phyloP scores from a whole-genome alignment of 2,888 invertebrate species.

The Eulithis prunata region DNA sequence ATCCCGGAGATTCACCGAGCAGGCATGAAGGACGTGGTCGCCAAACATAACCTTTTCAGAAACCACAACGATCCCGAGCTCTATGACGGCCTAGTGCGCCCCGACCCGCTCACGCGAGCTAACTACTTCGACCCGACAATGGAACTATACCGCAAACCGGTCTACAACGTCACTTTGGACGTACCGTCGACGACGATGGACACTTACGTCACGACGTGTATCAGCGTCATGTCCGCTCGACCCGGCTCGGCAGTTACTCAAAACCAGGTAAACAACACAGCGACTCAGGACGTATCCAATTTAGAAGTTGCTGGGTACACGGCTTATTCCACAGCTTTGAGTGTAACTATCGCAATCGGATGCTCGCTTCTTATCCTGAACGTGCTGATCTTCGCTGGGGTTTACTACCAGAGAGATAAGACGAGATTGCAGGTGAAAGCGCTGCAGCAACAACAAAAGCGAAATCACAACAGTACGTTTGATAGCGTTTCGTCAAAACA shows the following conservation, averaged over 20 bases:
- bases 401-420: constrained; percentile 92
- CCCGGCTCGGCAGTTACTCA: constrained; percentile 78
- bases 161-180: constrained; percentile 82
- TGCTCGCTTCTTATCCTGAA: constrained; percentile 92
- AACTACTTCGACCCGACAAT: constrained; percentile 86
- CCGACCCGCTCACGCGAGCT: constrained; percentile 90
- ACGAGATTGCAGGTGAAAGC: constrained; percentile 91
- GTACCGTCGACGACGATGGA: constrained; percentile 84
- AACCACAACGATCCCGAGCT: constrained; percentile 95
- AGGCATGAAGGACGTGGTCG: constrained; percentile 95
- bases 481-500: constrained; percentile 88
- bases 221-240: constrained; percentile 88
- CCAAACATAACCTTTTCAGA: constrained; percentile 94
- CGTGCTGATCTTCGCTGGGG: constrained; percentile 92
- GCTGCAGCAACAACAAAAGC: constrained; percentile 89
- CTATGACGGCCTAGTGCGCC: constrained; percentile 95
- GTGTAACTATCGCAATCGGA: constrained; percentile 92
- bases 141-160: constrained; percentile 86
- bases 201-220: constrained; percentile 88
- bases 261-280: constrained; percentile 85
- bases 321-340: constrained; percentile 90
- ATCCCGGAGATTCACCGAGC: constrained; percentile 96
- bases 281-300: constrained; percentile 90
- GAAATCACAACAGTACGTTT: constrained; percentile 82
- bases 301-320: constrained; percentile 91